Conservation (phyloP, 2,113 vertebrate species). For the Gasterosteus nipponicus region DNA sequence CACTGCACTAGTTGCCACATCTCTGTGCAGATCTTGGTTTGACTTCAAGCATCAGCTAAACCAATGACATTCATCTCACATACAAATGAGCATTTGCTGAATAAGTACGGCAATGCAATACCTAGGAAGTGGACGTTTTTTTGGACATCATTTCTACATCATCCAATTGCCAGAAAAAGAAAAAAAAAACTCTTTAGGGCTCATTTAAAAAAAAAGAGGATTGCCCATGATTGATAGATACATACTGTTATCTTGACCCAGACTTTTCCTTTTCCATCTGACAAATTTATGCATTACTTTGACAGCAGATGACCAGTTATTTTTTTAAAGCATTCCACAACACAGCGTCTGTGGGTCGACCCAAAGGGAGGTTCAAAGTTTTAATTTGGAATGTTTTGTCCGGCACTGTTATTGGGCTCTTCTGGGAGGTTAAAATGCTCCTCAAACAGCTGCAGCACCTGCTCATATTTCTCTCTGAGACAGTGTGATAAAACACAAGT, state of each 20-base stretch:
- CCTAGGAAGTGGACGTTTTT: not conserved
- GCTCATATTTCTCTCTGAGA: conserved; percentile 68
- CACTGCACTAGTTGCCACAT: not conserved
- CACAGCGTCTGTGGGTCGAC: conserved; percentile 4
- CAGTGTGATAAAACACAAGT: conserved; percentile 64
- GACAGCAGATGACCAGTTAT: not conserved
- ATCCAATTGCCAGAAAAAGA: not conserved
- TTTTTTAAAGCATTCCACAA: not conserved
- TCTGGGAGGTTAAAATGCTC: conserved; percentile 56
- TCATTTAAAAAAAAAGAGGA: not conserved
- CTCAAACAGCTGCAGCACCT: conserved; percentile 64
- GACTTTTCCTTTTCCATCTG: not conserved
- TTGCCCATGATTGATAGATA: not conserved
- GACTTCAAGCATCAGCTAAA: not conserved
- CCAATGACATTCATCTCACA: not conserved
- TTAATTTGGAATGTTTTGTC: conserved; percentile 35
- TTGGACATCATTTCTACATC: not conserved
- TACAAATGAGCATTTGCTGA: not conserved
- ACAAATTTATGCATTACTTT: not conserved
- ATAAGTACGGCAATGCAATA: not conserved
- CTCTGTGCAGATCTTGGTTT: not conserved
- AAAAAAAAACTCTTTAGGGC: not conserved
- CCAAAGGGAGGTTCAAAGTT: conserved; percentile 15
- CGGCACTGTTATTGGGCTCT: conserved; percentile 27
- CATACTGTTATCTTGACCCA: not conserved